These are phyloP conservation scores for Hecatera dysodea DNA, from an alignment of 2,888 invertebrate species.

Conservation along the genomic window DNA sequence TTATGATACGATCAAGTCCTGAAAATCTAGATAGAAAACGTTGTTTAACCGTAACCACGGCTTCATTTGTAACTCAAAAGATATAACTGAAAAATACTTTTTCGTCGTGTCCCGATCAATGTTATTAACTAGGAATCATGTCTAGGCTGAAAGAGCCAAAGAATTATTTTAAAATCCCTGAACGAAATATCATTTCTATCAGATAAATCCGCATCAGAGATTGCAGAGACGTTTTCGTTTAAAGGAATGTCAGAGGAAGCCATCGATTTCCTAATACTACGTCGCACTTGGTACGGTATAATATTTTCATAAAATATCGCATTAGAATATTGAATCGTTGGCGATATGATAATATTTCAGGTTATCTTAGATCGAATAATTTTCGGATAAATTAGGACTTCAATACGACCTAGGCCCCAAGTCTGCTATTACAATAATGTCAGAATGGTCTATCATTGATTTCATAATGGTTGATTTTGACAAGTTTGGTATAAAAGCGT, in stretches of 20 bases:
- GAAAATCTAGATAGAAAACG: background rate
- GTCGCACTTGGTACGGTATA: slow-evolving; percentile 28
- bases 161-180: background rate
- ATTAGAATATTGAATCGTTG: slow-evolving; percentile 44
- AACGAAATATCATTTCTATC: slow-evolving; percentile 14
- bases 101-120: too few relatives aligned
- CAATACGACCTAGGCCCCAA: too few relatives aligned
- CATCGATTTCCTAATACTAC: slow-evolving; percentile 31
- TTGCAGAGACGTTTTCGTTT: slow-evolving; percentile 51
- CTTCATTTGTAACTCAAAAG: too few relatives aligned
- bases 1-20: background rate
- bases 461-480: too few relatives aligned
- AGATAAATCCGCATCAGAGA: slow-evolving; percentile 25
- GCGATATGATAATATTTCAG: slow-evolving; percentile 36
- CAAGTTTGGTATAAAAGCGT: too few relatives aligned
- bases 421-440: too few relatives aligned
- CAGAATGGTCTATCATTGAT: too few relatives aligned
- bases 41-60: background rate
- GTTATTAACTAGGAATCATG: background rate
- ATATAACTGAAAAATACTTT: background rate
- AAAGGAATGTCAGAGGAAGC: slow-evolving; percentile 31
- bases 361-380: slow-evolving; percentile 3
- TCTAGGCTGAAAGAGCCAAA: too few relatives aligned
- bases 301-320: slow-evolving; percentile 51
- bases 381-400: background rate